Evolutionary conservation across 2,888 invertebrate species (phyloP).

Genomic region (Yponomeuta sedellus): DNA sequence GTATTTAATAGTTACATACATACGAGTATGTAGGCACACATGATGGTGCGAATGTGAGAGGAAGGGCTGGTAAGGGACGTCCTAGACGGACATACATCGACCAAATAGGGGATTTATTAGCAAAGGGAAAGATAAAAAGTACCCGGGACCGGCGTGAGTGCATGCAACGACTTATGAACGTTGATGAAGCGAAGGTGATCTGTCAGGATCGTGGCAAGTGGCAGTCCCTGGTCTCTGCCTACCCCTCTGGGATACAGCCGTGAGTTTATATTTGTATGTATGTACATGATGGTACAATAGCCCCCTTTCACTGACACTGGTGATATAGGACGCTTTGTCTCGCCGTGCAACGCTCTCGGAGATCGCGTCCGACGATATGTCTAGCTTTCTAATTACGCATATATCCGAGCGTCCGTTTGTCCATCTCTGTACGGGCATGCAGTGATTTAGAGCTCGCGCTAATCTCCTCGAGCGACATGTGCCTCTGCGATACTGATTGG

Average conservation of each 20-base stretch:
- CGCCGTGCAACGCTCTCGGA: not conserved
- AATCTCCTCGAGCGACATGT: constrained; percentile 4
- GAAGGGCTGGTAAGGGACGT: no score
- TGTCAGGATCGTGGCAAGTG: no score
- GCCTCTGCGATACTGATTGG: constrained; percentile 5
- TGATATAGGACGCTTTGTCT: constrained; percentile 16
- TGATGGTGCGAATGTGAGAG: no score
- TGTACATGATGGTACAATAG: not conserved
- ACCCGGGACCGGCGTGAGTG: no score
- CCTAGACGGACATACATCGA: no score
- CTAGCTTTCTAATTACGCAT: constrained; percentile 13
- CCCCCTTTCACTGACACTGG: constrained; percentile 9
- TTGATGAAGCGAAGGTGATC: no score
- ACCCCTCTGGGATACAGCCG: no score
- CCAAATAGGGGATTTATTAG: no score
- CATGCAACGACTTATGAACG: no score
- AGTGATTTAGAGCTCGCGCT: not conserved
- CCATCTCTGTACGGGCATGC: not conserved
- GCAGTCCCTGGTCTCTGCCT: no score
- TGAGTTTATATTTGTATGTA: no score
- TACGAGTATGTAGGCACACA: not conserved
- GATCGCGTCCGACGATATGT: constrained; percentile 4
- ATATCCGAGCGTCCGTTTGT: constrained; percentile 6
- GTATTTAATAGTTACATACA: not conserved
- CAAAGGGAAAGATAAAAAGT: no score